Evolutionary conservation across 2,888 invertebrate species (phyloP), one percentile per base, ranked within the genome.

Genomic region (Cryptops parisi): DNA sequence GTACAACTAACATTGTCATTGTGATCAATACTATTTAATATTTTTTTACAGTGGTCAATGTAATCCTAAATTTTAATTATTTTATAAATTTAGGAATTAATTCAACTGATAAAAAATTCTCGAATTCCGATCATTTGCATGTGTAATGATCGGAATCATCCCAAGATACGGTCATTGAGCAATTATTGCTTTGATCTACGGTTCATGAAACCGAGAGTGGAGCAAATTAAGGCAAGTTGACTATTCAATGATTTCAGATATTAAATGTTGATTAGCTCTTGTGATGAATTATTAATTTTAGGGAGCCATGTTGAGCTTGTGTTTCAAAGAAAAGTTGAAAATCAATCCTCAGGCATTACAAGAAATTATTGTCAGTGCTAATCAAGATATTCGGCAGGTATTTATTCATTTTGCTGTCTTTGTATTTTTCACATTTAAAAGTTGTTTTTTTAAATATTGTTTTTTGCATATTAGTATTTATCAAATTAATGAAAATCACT

Each of bases 91-190:
- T 60, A 91, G 70, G 97, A 97, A 70, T 71, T 99, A 44, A 93
- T 99, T 55, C 73, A 74, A 9, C 74, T 99, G 21, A 96, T 99
- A 58, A 98, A 96, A 70, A 74, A 76, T 0, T 76, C 89, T 1
- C 82, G 81, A 19, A 78, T 93, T 54, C 94, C 94, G 0, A 81
- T 96, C 52, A 82, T 96, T 62, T 94, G 97, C 70, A 96, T 97
- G 79, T 99, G 98, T 71, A 99, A 99, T 67, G 97, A 99, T 71
- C 76, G 96, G 44, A 84, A 84, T 65, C 85, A 88, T 68, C 84
- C 79, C 55, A 96, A 96, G 73, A 91, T 99, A 73, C 78, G 93
- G 54, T 85, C 90, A 0, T 75, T 99, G 6, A 80, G 84, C 48
- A 93, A 90, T 70, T 84, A 98, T 68, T 94, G 94, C 68, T 96